Conservation (phyloP, 1,140 invertebrate genomes). For the Monomorium pharaonis region DNA sequence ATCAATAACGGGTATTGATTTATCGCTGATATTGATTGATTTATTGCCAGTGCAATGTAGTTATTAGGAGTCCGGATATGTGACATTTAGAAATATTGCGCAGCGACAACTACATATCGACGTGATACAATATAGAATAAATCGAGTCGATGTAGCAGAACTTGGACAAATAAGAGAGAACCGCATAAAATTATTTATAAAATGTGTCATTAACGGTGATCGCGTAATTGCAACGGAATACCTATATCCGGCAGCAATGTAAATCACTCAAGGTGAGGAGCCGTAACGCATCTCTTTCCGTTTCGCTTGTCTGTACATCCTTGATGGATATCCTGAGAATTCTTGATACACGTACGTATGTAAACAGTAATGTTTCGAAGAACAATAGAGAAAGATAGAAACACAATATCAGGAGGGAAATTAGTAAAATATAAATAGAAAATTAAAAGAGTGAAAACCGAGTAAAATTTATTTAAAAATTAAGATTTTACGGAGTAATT, state of each 20-base stretch:
- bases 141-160: constrained; percentile 27
- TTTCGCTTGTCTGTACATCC: constrained; percentile 4
- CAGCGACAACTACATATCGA: constrained; percentile 19
- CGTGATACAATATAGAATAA: constrained; percentile 29
- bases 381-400: background rate
- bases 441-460: background rate
- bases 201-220: constrained; percentile 54
- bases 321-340: constrained; percentile 33
- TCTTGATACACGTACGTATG: background rate
- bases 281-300: constrained; percentile 31
- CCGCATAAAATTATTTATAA: constrained; percentile 64
- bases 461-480: background rate
- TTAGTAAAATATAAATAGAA: background rate
- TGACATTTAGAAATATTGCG: constrained; percentile 40
- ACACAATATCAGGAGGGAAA: background rate
- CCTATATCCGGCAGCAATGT: constrained; percentile 32
- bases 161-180: background rate
- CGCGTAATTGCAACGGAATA: constrained; percentile 50
- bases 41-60: constrained; percentile 48
- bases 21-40: constrained; percentile 60
- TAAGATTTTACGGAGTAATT: background rate
- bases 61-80: background rate
- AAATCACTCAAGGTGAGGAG: constrained; percentile 62
- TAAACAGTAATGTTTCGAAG: background rate
- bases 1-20: constrained; percentile 52